phyloP scores from a whole-genome alignment of 2,113 vertebrate species.

The Zosterops hypoxanthus region DNA sequence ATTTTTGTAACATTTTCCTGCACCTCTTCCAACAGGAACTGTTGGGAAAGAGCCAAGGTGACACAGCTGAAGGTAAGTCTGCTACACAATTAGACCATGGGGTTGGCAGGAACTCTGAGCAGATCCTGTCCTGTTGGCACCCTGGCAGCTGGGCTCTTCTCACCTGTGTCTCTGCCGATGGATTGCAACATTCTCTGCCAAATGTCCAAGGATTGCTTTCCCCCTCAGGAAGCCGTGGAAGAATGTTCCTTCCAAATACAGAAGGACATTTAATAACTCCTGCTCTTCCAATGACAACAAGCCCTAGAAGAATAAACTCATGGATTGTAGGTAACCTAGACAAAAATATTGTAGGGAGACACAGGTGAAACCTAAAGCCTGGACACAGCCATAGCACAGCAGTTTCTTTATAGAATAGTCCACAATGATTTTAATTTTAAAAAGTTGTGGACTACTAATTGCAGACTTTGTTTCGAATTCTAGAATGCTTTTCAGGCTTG shows the following conservation, averaged over 20 bases:
- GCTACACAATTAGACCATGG: not conserved
- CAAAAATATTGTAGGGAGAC: not conserved
- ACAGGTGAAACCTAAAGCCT: not conserved
- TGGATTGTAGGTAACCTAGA: not conserved
- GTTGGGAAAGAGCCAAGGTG: not conserved
- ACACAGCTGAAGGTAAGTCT: not conserved
- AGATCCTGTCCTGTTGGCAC: not conserved
- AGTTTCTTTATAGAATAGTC: not conserved
- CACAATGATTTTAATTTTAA: not conserved
- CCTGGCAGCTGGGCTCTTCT: not conserved
- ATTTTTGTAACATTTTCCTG: not conserved
- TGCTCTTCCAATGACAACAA: not conserved
- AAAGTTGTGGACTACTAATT: not conserved
- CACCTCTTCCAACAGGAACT: not conserved
- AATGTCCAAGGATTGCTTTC: not conserved
- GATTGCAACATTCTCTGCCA: not conserved
- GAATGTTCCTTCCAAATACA: not conserved
- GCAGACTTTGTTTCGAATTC: not conserved
- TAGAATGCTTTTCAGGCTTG: not conserved
- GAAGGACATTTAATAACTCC: not conserved
- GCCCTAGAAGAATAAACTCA: not conserved
- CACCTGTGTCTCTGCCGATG: not conserved
- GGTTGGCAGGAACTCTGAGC: not conserved
- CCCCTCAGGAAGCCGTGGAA: not conserved
- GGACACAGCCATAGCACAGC: not conserved